Base-by-base conservation (phyloP, 2,113 vertebrate genomes). In the Glareola pratincola region DNA sequence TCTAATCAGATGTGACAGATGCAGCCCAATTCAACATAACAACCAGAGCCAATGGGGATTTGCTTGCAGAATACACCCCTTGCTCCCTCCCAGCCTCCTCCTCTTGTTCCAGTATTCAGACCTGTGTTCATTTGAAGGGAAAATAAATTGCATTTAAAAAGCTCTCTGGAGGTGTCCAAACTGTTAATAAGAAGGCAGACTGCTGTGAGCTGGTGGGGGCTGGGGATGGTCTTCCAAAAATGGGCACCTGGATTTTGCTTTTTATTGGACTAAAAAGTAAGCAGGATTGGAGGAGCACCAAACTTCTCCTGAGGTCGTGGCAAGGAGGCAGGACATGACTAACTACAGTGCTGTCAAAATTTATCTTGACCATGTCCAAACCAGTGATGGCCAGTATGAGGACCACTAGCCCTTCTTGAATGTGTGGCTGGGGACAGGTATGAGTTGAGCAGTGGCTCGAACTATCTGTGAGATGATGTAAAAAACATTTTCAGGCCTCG, bases 1-100 rank as follows among this genome's bases (percentile, higher is more conserved):
- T 93, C 79, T 88, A 96, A 97, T 96, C 94, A 95, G 94, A 94
- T 89, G 94, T 95, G 96, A 89, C 96, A 96, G 96, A 93, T 94
- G 96, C 95, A 89, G 86, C 85, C 76, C 88, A 59, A 53, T 68
- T 72, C 51, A 48, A 75, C 86, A 64, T 10, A 81, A 94, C 47
- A 63, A 8, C 82, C 68, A 26, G 30, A 84, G 95, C 79, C 91
- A 72, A 64, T 47, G 76, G 88, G 88, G 80, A 77, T 84, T 59
- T 93, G 75, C 51, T 91, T 47, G 56, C 3, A 48, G 90, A 64
- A 47, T 60, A 53, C 51, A 21, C 64, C 95, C 76, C 48, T 66
- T 59, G 60, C 80, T 95, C 93, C 76, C 82, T 48, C 85, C 63
- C 72, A 80, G 14, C 85, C 60, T 85, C 69, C 73, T 36, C 30